Conservation (phyloP, 2,888 invertebrate species). For the Ecdyonurus torrentis region DNA sequence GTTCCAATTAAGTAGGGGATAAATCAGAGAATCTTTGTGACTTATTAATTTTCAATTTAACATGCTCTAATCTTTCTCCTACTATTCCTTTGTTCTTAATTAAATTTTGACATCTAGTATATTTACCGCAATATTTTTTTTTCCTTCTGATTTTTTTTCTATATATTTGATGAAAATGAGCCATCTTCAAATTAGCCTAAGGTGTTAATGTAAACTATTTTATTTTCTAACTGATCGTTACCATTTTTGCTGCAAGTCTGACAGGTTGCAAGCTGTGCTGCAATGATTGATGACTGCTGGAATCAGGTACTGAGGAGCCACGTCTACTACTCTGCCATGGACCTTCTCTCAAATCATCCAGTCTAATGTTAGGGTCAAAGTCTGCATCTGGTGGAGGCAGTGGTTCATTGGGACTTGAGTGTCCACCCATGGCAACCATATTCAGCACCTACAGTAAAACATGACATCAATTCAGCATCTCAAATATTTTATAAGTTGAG, state of each 20-base stretch:
- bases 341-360: conserved; percentile 39
- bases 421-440: conserved; percentile 15
- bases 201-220: no score
- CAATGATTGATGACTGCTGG: not conserved
- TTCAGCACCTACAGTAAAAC: conserved; percentile 10
- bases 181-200: no score
- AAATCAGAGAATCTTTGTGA: no score
- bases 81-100: no score
- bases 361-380: conserved; percentile 52
- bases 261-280: conserved; percentile 32
- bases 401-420: conserved; percentile 10
- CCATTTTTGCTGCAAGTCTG: conserved; percentile 40
- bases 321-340: not conserved
- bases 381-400: conserved; percentile 24
- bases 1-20: no score
- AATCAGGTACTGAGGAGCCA: not conserved
- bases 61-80: no score
- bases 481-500: no score
- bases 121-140: not conserved
- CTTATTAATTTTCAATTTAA: no score
- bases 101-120: no score
- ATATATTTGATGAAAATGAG: no score
- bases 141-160: not conserved
- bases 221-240: conserved; percentile 18
- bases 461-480: no score